phyloP scores from a whole-genome alignment of 1,140 invertebrate species.

The Papilio dardanus region DNA sequence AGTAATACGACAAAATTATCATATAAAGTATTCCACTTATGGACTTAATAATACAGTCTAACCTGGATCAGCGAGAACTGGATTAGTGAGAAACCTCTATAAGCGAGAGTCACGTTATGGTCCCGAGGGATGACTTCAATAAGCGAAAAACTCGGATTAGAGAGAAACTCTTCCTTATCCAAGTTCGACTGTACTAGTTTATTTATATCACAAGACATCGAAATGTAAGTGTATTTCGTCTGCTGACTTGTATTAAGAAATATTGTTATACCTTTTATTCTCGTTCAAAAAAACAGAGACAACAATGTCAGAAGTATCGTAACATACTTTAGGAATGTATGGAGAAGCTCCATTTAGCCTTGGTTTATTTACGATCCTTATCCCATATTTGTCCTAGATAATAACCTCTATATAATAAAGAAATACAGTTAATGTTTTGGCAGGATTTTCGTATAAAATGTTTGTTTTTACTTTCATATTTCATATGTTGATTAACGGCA shows the following conservation, averaged over 20 bases:
- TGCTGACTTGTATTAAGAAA: too few species aligned
- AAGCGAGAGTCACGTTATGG: too few species aligned
- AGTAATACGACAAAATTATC: slow-evolving; percentile 5
- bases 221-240: neutral
- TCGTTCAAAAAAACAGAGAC: too few species aligned
- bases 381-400: neutral
- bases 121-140: too few species aligned
- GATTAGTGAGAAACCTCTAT: too few species aligned
- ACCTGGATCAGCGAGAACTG: too few species aligned
- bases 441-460: neutral
- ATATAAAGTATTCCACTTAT: neutral
- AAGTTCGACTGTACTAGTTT: too few species aligned
- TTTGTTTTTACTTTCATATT: neutral
- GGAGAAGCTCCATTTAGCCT: neutral
- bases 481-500: too few species aligned
- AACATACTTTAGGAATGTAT: neutral
- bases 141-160: neutral
- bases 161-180: too few species aligned
- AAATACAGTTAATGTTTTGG: neutral
- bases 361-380: neutral
- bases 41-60: too few species aligned
- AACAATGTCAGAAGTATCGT: too few species aligned
- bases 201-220: neutral
- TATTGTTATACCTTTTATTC: too few species aligned
- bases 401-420: neutral